Evolutionary conservation across 2,113 vertebrate species (phyloP), one percentile per base, ranked within the genome.

Genomic region (Neodontobutis hainanensis): DNA sequence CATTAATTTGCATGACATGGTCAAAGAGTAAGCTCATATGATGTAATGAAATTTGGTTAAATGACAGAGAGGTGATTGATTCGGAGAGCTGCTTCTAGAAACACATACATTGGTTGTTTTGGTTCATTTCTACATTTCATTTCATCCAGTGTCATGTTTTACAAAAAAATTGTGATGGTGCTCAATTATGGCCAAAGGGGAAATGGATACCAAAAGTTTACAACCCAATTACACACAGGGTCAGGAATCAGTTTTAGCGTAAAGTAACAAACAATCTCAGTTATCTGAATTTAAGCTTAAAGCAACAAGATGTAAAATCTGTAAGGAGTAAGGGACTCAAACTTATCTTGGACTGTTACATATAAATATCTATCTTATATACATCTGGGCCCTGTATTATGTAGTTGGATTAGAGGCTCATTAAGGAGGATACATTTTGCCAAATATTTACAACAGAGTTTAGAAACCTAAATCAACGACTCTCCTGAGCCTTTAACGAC

Each of bases 1-100:
- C 52, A 55, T 34, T 55, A 11, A 55, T 38, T 38, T 55, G 52
- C 52, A 55, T 40, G 38, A 40, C 38, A 40, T 40, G 32, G 51
- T n/a, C 11, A 10, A 27, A 35, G 32, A 53, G 35, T 12, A n/a
- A 53, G 51, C 51, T 53, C 32, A 35, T 7, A 36, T 27, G 14
- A n/a, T 12, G 32, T 27, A 27, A 3, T 27, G 3, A 27, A 3
- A 14, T 53, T 53, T 5, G 19, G 10, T 34, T 52, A 34, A 35
- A 14, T 53, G n/a, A 36, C 34, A 6, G 6, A n/a, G 34, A 8
- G 52, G 34, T 38, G 6, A 55, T 14, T 52, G 50, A 55, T 0
- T n/a, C 19, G 52, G 52, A 55, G 52, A 55, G 50, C 50, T 52
- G 19, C 19, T 27, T 27, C 50, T 4, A 5, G 11, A 52, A 52